These are phyloP conservation scores for Orgyia antiqua DNA, from an alignment of 2,888 invertebrate species.

Conservation along the genomic window DNA sequence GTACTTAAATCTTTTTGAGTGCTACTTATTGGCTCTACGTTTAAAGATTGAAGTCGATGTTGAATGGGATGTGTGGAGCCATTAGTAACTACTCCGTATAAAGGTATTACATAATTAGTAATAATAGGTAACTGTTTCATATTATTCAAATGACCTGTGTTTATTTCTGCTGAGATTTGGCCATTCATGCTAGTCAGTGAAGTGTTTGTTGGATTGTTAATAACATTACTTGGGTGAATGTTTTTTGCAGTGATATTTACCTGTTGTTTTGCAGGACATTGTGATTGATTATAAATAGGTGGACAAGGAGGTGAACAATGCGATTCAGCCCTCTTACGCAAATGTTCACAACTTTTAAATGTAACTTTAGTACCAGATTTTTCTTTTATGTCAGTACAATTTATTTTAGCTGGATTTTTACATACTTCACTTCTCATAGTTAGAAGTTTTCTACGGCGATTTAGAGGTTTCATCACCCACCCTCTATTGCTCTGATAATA, in stretches of 20 bases:
- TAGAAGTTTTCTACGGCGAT: slow-evolving; percentile 11
- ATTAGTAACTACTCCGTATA: slow-evolving; percentile 1
- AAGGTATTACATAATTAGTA: slow-evolving; percentile 1
- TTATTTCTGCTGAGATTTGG: background rate
- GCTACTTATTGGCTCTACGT: too few relatives aligned
- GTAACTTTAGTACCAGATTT: background rate
- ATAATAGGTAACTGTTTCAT: background rate
- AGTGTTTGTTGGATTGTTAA: background rate
- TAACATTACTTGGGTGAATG: background rate
- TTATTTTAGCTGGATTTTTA: background rate
- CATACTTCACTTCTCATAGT: slow-evolving; percentile 11
- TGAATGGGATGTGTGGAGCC: too few relatives aligned
- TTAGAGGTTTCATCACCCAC: slow-evolving; percentile 39
- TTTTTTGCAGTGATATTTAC: slow-evolving; percentile 4
- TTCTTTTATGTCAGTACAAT: background rate
- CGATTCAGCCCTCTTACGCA: background rate
- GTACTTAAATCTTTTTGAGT: too few relatives aligned
- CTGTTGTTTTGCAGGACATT: slow-evolving; percentile 1
- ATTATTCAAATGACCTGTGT: background rate
- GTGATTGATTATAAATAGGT: background rate
- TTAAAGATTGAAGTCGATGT: too few relatives aligned
- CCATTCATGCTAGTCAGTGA: background rate
- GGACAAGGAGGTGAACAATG: background rate
- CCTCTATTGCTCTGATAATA: slow-evolving; percentile 31
- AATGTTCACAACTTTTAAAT: background rate